These are phyloP conservation scores for Acestrorhynchus altus DNA, from an alignment of 2,797 vertebrate genomes.

Conservation along the genomic window DNA sequence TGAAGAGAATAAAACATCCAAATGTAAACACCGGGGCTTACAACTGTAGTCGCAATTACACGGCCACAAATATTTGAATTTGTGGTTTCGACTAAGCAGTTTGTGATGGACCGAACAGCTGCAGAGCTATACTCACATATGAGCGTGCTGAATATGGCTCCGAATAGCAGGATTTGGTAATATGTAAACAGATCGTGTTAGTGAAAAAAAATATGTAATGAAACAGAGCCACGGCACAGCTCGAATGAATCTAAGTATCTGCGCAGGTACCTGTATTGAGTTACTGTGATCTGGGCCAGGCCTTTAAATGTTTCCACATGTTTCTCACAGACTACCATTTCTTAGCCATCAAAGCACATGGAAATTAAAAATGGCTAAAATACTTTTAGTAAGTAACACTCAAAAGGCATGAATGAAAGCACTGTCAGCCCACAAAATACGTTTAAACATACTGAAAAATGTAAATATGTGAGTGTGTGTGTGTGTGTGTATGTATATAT, in stretches of 20 bases:
- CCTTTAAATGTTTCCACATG: constrained; percentile 75
- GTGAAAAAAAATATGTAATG: constrained; percentile 3
- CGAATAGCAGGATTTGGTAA: background rate
- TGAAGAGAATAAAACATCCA: constrained; percentile 53
- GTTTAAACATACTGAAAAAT: constrained; percentile 1
- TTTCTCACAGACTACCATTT: constrained; percentile 12
- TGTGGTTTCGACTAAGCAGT: constrained; percentile 70
- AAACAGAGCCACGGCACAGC: constrained; percentile 1
- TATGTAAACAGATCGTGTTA: constrained; percentile 35
- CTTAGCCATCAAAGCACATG: constrained; percentile 14
- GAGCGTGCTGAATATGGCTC: background rate
- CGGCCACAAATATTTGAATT: constrained; percentile 75
- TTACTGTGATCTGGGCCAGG: constrained; percentile 71
- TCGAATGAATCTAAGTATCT: constrained; percentile 17
- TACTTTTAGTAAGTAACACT: constrained; percentile 9
- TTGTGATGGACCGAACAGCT: constrained; percentile 21
- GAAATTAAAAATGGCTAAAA: constrained; percentile 35
- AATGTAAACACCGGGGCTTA: constrained; percentile 63
- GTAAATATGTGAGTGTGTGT: no score
- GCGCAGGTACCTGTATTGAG: constrained; percentile 69
- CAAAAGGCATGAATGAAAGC: constrained; percentile 34
- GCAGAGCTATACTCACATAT: constrained; percentile 3
- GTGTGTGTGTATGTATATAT: no score
- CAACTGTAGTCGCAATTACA: constrained; percentile 70
- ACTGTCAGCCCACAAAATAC: constrained; percentile 15